Evolutionary conservation across 2,797 vertebrate genomes (phyloP), one percentile per base, ranked within the genome.

Genomic region (Uromys caudimaculatus): DNA sequence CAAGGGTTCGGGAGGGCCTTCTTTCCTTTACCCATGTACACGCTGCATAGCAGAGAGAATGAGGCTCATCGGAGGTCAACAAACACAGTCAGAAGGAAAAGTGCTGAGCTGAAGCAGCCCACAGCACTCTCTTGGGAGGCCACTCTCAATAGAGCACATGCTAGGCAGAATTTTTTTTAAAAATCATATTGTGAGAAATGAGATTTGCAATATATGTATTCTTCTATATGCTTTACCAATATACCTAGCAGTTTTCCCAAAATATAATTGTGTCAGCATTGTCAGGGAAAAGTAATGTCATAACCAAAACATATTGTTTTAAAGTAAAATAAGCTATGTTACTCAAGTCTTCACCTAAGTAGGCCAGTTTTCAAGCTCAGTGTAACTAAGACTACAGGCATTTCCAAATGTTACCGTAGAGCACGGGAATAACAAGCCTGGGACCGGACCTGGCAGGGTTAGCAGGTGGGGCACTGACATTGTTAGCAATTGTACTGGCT

Each of bases 161-260:
- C 56, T 85, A 35, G 71, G 14, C 52, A 90, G 47, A 93, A 95
- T 52, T 77, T 38, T 50, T 52, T 54, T 41, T 64, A 8, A 81
- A 67, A 86, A 84, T 93, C 32, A 47, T 56, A 32, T 38, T 50
- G 21, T 81, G 60, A 91, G 41, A 95, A 87, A 73, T 21, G 16
- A 95, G 44, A 95, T 73, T 91, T 93, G 41, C 64, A 10, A 54
- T 77, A 32, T 93, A 93, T 96, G 76, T 82, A 93, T 79, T 90
- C 52, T 75, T 87, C 35, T 47, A 60, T 67, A 84, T 69, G 41
- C 88, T 86, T 47, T 97, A 73, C 60, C 77, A 86, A 52, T 88
- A 94, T 62, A 58, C 56, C 89, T 2, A 96, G 64, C 19, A 77
- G 24, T 90, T 56, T 50, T 32, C 29, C 62, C 44, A 86, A 91